phyloP scores from a whole-genome alignment of 2,113 vertebrate species.

The Oplegnathus fasciatus region DNA sequence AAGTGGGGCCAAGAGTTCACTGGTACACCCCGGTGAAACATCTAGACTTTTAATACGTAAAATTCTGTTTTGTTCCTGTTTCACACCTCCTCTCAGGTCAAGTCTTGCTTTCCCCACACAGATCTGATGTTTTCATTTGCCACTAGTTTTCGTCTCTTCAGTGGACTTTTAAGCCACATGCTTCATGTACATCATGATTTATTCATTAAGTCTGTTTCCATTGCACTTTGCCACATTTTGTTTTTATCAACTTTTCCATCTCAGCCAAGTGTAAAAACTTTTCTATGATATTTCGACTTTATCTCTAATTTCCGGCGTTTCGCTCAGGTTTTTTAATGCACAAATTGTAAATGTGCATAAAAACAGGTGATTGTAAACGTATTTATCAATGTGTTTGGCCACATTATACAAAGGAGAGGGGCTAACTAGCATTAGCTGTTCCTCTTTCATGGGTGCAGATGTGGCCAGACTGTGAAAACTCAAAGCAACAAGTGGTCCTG shows the following conservation, averaged over 20 bases:
- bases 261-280: not conserved
- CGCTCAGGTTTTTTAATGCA: not conserved
- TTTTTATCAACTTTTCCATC: not conserved
- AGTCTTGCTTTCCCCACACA: not conserved
- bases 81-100: not conserved
- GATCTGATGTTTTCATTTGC: not conserved
- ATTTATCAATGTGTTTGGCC: not conserved
- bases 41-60: not conserved
- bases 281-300: too few relatives aligned
- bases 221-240: not conserved
- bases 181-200: slow-evolving; percentile 6
- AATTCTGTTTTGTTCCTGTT: not conserved
- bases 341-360: not conserved
- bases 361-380: not conserved
- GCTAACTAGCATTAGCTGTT: not conserved
- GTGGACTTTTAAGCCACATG: not conserved
- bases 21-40: slow-evolving; percentile 40
- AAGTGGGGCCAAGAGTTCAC: slow-evolving; percentile 42
- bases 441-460: not conserved
- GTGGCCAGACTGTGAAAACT: not conserved
- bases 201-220: not conserved
- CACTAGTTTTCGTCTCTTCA: not conserved
- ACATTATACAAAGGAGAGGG: not conserved
- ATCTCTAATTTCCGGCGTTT: too few relatives aligned
- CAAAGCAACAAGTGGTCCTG: not conserved